These are phyloP conservation scores for Streptopelia turtur DNA, from an alignment of 2,797 vertebrate genomes.

Conservation along the genomic window DNA sequence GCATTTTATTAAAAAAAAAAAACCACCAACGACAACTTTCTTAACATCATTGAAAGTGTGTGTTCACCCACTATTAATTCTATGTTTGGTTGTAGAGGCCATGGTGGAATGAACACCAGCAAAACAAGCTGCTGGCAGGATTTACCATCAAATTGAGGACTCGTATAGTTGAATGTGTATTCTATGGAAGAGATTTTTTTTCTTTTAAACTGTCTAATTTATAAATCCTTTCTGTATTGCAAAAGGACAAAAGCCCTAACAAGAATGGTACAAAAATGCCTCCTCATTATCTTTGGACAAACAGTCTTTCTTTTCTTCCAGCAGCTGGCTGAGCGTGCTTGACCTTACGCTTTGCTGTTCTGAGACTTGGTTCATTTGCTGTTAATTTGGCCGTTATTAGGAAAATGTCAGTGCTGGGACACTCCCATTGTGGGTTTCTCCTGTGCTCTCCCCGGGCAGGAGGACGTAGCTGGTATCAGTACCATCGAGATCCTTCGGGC, in stretches of 20 bases:
- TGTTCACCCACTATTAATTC: background rate
- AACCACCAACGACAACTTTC: background rate
- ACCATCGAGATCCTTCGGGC: background rate
- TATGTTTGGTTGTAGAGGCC: background rate
- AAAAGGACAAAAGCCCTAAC: background rate
- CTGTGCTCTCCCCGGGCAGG: background rate
- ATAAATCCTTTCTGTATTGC: background rate
- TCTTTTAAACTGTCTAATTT: background rate
- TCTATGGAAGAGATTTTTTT: background rate
- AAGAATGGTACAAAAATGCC: background rate
- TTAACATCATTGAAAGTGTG: background rate
- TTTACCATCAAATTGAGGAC: background rate
- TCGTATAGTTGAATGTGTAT: rapidly evolving
- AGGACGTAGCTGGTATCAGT: background rate
- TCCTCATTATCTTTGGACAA: background rate
- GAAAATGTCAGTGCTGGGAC: background rate
- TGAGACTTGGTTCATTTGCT: background rate
- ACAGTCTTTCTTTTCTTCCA: background rate
- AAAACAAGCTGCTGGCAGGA: background rate
- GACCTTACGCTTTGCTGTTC: background rate
- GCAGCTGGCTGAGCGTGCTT: background rate
- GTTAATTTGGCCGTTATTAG: background rate
- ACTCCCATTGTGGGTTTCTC: background rate
- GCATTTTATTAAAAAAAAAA: background rate
- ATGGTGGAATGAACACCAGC: background rate